Evolutionary conservation across 2,797 vertebrate genomes (phyloP), one percentile per base, ranked within the genome.

Genomic region (Coreius guichenoti): DNA sequence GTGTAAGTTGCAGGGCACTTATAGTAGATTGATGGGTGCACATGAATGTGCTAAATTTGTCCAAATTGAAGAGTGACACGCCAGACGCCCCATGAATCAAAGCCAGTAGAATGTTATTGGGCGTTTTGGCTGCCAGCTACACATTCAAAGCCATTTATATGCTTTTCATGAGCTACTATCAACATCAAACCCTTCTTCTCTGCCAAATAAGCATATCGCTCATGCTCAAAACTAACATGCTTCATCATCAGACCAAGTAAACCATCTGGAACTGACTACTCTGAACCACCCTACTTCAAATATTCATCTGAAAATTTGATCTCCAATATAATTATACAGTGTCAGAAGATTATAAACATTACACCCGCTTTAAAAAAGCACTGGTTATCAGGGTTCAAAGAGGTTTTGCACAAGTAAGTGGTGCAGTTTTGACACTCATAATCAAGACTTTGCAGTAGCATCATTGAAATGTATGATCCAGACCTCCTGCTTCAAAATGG

Each of bases 401-500:
- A 47, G 51, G 31, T 80, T 73, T 84, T 68, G 11, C 56, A 29
- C 6, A 12, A 84, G 56, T 56, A 74, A 85, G 81, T 29, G 2
- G 0, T 26, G 65, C 36, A 23, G 45, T 63, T 39, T 65, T 56
- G 23, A 36, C 31, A 8, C 70, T 45, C 76, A 51, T 70, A 77
- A 76, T 72, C 39, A 43, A 82, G 61, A 33, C 29, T 83, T 43
- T 76, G 54, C 63, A n/a, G 61, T 72, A 39, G 33, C 12, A 45
- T 82, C 51, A 65, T 26, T 45, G 47, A 88, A 84, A 86, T 5
- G 36, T 86, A 67, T 84, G 74, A 87, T 76, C 63, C 69, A 78
- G 68, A 54, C 51, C 21, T 74, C 45, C 63, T 39, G 11, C 49
- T 74, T 84, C 76, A 83, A 45, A 87, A 87, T 80, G 51, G 65